A percentile compares a stretch with the other conserved stretches of the same genome.
phyloP scores from a whole-genome alignment of 2,113 vertebrate species.

The Variabilichromis moorii region DNA sequence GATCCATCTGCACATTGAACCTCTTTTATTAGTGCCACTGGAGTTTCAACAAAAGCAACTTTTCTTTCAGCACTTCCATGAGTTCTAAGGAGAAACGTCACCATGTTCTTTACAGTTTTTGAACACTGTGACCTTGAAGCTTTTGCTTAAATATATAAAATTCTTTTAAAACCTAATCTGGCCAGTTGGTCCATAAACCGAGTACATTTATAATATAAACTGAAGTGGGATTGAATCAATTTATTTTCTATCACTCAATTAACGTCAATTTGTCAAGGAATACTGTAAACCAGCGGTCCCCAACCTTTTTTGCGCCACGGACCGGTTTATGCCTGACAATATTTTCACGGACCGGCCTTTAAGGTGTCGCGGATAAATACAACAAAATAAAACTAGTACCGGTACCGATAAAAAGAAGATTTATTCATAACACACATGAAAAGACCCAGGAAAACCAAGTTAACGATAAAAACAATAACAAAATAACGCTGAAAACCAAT shows the following conservation, averaged over 20 bases:
- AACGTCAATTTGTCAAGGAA: neutral
- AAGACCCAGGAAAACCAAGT: neutral
- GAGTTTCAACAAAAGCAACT: conserved; percentile 27
- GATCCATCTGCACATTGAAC: conserved; percentile 20
- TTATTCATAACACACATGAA: neutral
- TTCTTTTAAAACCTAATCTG: neutral
- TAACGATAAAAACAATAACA: fast-evolving
- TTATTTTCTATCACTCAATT: neutral
- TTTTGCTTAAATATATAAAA: neutral
- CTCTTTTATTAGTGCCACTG: conserved; percentile 26
- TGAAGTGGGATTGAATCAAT: neutral
- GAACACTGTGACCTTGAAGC: neutral
- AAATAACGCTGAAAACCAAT: neutral
- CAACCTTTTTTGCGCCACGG: neutral
- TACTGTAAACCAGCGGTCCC: neutral
- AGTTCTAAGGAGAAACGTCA: neutral
- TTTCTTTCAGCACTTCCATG: neutral
- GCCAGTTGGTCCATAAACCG: neutral
- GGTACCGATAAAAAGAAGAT: neutral
- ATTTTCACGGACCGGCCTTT: neutral
- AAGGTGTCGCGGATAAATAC: neutral
- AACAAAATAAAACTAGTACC: neutral
- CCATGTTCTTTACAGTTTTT: neutral
- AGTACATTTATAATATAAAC: neutral
- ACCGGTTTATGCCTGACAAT: neutral